A percentile compares a stretch with the other conserved stretches of the same genome.
These are phyloP conservation scores for Syngnathus typhle DNA, from an alignment of 2,113 vertebrate genomes.

Conservation along the genomic window DNA sequence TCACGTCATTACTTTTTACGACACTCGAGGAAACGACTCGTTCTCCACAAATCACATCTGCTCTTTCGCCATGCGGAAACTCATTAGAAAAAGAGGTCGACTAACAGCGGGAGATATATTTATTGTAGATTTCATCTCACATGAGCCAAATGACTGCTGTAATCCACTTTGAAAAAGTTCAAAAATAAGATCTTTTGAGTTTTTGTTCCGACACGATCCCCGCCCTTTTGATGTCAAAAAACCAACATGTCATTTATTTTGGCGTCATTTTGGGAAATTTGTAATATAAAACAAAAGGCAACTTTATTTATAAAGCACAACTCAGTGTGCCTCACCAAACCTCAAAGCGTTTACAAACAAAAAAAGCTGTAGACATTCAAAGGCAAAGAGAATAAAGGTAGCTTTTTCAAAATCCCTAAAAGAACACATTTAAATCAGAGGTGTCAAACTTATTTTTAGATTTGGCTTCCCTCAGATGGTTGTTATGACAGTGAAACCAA, in stretches of 20 bases:
- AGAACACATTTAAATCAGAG: too few relatives aligned
- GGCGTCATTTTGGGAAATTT: background rate
- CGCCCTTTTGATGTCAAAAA: background rate
- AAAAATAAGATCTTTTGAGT: background rate
- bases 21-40: conserved; percentile 2
- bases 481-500: too few relatives aligned
- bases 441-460: too few relatives aligned
- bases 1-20: conserved; percentile 14
- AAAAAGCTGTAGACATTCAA: too few relatives aligned
- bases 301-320: too few relatives aligned
- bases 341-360: too few relatives aligned
- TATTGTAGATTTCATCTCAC: conserved; percentile 2
- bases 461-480: too few relatives aligned
- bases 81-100: conserved; percentile 3
- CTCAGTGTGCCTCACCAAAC: too few relatives aligned
- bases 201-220: too few relatives aligned
- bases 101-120: conserved; percentile 9
- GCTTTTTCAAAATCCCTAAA: too few relatives aligned
- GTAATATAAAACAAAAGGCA: background rate
- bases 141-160: background rate
- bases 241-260: background rate
- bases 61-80: conserved; percentile 3
- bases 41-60: conserved; percentile 4
- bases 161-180: background rate
- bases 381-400: too few relatives aligned